Conservation (phyloP, 2,113 vertebrate species). For the Meriones unguiculatus region DNA sequence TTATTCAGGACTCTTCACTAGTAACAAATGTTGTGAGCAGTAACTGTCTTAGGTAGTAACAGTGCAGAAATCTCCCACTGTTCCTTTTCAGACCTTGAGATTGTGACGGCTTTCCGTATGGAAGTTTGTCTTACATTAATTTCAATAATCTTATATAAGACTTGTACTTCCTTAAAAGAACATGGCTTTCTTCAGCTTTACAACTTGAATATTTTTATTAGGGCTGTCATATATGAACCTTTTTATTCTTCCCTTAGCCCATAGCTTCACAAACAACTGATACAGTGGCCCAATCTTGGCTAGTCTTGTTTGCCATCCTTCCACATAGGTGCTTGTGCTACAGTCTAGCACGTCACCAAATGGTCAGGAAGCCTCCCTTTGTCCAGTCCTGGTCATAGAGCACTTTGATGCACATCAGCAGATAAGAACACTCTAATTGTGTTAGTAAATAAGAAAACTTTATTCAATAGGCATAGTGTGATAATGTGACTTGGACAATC, state of each 20-base stretch:
- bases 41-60: neutral
- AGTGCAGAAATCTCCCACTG: neutral
- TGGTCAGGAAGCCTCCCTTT: neutral
- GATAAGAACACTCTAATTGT: neutral
- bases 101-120: neutral
- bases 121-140: neutral
- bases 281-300: neutral
- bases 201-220: neutral
- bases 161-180: slow-evolving; percentile 3
- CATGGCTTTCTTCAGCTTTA: neutral
- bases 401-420: neutral
- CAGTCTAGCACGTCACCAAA: neutral
- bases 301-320: neutral
- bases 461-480: neutral
- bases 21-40: neutral
- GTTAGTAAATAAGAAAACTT: neutral
- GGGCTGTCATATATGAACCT: neutral
- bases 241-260: neutral
- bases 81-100: neutral
- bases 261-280: neutral
- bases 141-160: neutral
- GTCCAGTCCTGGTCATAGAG: neutral
- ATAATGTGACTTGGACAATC: neutral
- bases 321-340: neutral
- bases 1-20: neutral